Percentiles rank a stretch among this genome's conserved stretches.
Conservation (phyloP, 2,797 vertebrate genomes). For the Tympanoctomys barrerae region DNA sequence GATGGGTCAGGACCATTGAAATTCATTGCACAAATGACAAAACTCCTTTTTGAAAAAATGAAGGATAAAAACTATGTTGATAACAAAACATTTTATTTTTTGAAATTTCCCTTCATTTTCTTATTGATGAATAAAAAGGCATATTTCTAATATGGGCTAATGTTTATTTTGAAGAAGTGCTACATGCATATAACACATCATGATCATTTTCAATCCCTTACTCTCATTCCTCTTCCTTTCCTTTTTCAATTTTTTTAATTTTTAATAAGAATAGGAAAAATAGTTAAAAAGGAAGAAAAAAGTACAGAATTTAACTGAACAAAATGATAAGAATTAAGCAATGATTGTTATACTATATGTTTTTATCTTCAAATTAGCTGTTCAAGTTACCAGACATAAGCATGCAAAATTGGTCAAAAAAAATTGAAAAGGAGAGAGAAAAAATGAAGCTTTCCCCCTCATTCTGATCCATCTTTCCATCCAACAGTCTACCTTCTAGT, state of each 20-base stretch:
- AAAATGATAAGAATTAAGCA: too few relatives aligned
- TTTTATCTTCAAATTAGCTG: too few relatives aligned
- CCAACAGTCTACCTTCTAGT: background rate
- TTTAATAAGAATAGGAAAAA: too few relatives aligned
- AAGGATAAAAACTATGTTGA: constrained; percentile 15
- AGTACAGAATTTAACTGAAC: too few relatives aligned
- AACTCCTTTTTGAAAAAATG: background rate
- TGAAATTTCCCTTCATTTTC: background rate
- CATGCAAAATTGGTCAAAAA: too few relatives aligned
- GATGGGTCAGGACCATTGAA: background rate
- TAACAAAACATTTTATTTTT: background rate
- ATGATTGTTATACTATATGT: too few relatives aligned
- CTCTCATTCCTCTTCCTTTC: background rate
- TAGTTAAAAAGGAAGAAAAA: too few relatives aligned
- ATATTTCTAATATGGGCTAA: background rate
- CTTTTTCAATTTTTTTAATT: background rate
- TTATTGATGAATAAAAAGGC: background rate
- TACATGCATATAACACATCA: background rate
- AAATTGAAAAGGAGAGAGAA: too few relatives aligned
- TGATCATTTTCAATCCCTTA: background rate
- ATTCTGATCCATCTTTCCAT: background rate
- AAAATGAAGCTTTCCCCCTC: background rate
- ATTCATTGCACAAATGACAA: constrained; percentile 20
- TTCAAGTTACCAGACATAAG: too few relatives aligned
- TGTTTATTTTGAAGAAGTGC: background rate